Percentiles rank a stretch among this genome's conserved stretches.
These are phyloP conservation scores for Hypomesus transpacificus DNA, from an alignment of 2,113 vertebrate genomes.

Conservation along the genomic window DNA sequence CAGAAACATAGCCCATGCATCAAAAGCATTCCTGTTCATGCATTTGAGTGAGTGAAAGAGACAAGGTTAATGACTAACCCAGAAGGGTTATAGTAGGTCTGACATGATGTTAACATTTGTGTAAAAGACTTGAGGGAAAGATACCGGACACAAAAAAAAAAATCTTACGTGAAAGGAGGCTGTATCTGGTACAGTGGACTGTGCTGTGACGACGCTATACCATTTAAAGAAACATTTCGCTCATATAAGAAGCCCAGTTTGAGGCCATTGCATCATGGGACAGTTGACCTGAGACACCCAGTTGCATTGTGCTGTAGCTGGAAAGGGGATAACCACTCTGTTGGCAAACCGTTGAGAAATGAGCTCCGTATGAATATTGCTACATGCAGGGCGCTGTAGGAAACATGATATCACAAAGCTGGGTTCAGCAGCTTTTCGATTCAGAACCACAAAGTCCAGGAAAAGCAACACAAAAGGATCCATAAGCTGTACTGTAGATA, in stretches of 20 bases:
- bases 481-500: too few relatives aligned
- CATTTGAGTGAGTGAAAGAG: conserved; percentile 4
- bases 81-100: neutral
- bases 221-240: neutral
- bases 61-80: neutral
- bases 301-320: conserved; percentile 1
- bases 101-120: neutral
- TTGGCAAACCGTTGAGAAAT: neutral
- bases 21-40: conserved; percentile 7
- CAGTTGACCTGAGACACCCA: conserved; percentile 10
- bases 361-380: neutral
- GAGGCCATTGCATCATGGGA: neutral
- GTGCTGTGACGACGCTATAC: neutral
- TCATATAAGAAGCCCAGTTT: neutral
- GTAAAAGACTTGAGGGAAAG: neutral
- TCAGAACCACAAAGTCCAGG: too few relatives aligned
- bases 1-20: neutral
- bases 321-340: too few relatives aligned
- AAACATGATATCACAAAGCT: neutral
- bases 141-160: neutral
- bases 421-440: too few relatives aligned
- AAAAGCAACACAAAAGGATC: too few relatives aligned
- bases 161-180: neutral
- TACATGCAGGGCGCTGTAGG: neutral
- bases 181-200: neutral